Conservation (phyloP, 2,113 vertebrate species). For the Nothobranchius furzeri region DNA sequence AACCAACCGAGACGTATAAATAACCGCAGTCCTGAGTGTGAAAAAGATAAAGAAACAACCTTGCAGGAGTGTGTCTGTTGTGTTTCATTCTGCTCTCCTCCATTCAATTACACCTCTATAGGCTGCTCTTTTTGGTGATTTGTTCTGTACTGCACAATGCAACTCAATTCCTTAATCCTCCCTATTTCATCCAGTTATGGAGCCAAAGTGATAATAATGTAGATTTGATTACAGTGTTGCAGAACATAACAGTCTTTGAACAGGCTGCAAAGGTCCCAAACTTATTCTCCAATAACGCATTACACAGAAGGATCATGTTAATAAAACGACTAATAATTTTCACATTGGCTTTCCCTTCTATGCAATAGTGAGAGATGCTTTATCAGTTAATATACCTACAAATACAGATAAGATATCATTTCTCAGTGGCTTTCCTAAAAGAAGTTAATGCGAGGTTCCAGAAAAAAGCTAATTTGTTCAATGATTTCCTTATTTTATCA, state of each 20-base stretch:
- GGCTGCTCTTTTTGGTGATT: conserved; percentile 11
- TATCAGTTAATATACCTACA: no score
- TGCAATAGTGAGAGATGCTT: no score
- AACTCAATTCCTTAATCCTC: conserved; percentile 14
- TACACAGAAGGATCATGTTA: conserved; percentile 7
- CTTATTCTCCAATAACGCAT: conserved; percentile 35
- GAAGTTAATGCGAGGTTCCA: neutral
- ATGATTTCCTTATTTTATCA: conserved; percentile 25
- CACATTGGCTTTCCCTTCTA: neutral
- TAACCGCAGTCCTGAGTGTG: conserved; percentile 42
- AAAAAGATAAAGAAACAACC: conserved; percentile 24
- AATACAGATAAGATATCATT: no score
- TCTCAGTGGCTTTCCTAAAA: neutral
- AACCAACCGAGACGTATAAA: conserved; percentile 57
- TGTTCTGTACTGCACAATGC: conserved; percentile 19
- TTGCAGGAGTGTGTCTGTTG: conserved; percentile 21
- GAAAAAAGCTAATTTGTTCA: neutral
- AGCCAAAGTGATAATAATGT: conserved; percentile 33
- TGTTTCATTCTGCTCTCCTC: conserved; percentile 31
- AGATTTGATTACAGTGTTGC: conserved; percentile 31
- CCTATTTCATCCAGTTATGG: conserved; percentile 18
- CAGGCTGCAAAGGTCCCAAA: conserved; percentile 38
- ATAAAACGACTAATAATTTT: conserved; percentile 17
- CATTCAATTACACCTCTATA: conserved; percentile 35
- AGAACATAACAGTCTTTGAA: conserved; percentile 23